Evolutionary conservation across 2,113 vertebrate genomes (phyloP).

Genomic region (Nesogale talazaci): DNA sequence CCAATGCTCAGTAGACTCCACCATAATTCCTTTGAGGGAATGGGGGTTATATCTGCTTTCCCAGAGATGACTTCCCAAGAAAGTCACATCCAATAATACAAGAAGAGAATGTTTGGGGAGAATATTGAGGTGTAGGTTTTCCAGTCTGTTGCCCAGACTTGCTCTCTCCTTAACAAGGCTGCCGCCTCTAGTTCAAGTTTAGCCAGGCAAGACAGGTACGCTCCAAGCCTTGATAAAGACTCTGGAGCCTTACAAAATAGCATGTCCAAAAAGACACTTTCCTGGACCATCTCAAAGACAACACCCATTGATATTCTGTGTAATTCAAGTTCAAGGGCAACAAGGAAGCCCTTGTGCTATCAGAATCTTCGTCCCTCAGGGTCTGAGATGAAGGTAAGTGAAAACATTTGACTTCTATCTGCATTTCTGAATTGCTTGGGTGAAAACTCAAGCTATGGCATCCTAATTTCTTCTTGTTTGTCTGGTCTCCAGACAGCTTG

Average conservation of each 20-base stretch:
- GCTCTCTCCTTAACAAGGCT: not conserved
- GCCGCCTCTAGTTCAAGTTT: not conserved
- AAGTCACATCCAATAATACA: not conserved
- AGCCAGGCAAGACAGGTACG: not conserved
- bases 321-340: conserved; percentile 31
- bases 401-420: conserved; percentile 49
- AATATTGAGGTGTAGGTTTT: not conserved
- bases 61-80: not conserved
- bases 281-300: not conserved
- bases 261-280: not conserved
- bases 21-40: no score
- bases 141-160: conserved; percentile 1
- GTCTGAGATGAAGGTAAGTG: conserved; percentile 32
- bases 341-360: not conserved
- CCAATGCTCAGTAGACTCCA: no score
- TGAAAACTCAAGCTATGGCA: conserved; percentile 26
- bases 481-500: conserved; percentile 35
- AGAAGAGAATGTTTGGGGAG: conserved; percentile 21
- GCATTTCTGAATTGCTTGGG: conserved; percentile 42
- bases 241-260: not conserved
- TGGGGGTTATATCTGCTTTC: no score
- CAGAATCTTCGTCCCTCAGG: not conserved
- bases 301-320: not conserved
- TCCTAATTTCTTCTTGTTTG: conserved; percentile 41
- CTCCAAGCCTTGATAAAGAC: not conserved